phyloP scores from a whole-genome alignment of 30 jellyfish, hydroid and myxozoan genomes.

The Turritopsis rubra region DNA sequence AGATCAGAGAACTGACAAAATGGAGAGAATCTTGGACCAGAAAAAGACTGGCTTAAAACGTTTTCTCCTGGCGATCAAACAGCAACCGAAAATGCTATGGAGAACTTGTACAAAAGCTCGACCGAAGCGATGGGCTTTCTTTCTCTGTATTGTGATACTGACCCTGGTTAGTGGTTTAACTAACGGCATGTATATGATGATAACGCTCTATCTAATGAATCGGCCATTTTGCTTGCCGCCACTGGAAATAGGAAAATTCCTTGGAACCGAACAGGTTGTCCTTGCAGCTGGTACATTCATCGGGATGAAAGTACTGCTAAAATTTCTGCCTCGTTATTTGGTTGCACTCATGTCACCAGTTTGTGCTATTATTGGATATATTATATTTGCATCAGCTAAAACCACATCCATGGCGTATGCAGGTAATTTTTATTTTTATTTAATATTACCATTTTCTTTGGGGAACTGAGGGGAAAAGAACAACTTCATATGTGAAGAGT shows the following conservation, averaged over 20 bases:
- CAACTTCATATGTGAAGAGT: too few species aligned
- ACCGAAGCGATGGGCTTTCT: neutral
- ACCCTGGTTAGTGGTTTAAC: neutral
- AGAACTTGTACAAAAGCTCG: neutral
- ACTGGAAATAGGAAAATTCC: constrained; percentile 46
- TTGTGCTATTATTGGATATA: constrained; percentile 44
- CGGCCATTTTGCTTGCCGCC: constrained; percentile 58
- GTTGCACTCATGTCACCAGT: constrained; percentile 56
- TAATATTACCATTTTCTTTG: too few species aligned
- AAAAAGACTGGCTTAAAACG: neutral
- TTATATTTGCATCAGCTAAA: too few species aligned
- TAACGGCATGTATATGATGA: constrained; percentile 7
- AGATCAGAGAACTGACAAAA: too few species aligned
- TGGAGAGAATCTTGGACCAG: neutral
- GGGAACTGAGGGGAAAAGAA: too few species aligned
- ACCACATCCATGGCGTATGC: too few species aligned
- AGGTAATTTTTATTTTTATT: too few species aligned
- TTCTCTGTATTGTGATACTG: neutral
- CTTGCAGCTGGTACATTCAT: constrained; percentile 52
- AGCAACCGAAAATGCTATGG: constrained; percentile 5
- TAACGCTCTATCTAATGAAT: constrained; percentile 39
- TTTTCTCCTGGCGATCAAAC: neutral
- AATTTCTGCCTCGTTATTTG: constrained; percentile 13
- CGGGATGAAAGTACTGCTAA: constrained; percentile 38
- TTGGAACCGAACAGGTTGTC: constrained; percentile 40